Evolutionary conservation across 2,797 vertebrate genomes (phyloP).

Genomic region (Lepus townsendii): DNA sequence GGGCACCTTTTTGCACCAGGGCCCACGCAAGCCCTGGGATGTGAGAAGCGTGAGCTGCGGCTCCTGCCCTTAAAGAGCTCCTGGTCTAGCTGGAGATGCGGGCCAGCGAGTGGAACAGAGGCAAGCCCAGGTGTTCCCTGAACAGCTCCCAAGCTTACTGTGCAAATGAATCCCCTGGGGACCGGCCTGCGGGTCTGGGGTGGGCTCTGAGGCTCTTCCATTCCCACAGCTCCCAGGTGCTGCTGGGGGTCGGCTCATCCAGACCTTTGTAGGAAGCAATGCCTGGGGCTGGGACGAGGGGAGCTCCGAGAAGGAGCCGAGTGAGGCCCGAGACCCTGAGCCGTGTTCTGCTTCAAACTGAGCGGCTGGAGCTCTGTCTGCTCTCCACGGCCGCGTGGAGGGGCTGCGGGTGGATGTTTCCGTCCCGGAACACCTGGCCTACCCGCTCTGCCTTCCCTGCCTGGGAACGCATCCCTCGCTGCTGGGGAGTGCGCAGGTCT

Average conservation of each 20-base stretch:
- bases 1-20: background rate
- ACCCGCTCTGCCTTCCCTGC: background rate
- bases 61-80: background rate
- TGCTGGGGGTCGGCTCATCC: too few relatives aligned
- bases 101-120: background rate
- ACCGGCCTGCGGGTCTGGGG: background rate
- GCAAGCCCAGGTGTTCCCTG: background rate
- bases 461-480: background rate
- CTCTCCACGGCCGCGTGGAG: background rate
- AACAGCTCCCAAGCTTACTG: background rate
- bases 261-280: background rate
- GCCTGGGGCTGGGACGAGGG: background rate
- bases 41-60: background rate
- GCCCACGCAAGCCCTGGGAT: background rate
- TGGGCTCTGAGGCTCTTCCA: background rate
- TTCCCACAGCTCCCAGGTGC: background rate
- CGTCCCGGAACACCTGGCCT: background rate
- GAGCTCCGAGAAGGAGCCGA: background rate
- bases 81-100: background rate
- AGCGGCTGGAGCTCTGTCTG: background rate
- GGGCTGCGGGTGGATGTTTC: background rate
- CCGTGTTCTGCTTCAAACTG: background rate
- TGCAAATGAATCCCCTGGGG: background rate
- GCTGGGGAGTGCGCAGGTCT: background rate
- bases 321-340: background rate